Evolutionary conservation across 64 coral and sea anemone species (phyloP), one percentile per base, ranked within the genome.

Genomic region (Astreopora myriophthalma): DNA sequence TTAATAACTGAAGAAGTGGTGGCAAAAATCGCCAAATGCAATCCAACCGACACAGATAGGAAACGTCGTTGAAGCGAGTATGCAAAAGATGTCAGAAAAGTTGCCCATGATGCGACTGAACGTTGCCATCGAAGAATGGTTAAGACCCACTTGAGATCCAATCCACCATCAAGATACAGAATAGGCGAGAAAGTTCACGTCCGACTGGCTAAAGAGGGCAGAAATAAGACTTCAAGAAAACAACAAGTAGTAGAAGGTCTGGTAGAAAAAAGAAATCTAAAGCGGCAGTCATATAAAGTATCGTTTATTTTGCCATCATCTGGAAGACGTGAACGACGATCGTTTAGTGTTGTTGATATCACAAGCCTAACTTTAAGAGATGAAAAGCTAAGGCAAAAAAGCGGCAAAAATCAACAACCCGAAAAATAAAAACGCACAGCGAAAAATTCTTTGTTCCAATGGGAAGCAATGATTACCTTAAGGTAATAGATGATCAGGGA

Each of bases 121-220:
- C 22, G 62, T 28, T 86, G 65, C 63, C 19, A 40, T 51, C 35
- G 13, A 46, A 86, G 83, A 70, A 86, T 86, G 64, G 63, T 69
- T 29, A 70, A 86, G 16, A 7, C 0, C 22, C 61, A 86, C 26
- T 20, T 70, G 48, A 86, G 49, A 70, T 23, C 5, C 9, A 71
- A 71, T 71, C n/a, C n/a, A n/a, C 69, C 69, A 33, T 71, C 29
- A 36, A 33, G 69, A 71, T 71, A 71, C 12, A 14, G 69, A 71
- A 34, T 71, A 11, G 69, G 69, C 0, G 31, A 71, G 69, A 71
- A 71, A 71, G 69, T 71, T 71, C 12, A 71, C 30, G 31, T 37
- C 12, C 28, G 69, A 36, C 29, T 34, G 11, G 14, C 29, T 36
- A 71, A 71, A 71, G n/a, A n/a, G n/a, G n/a, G n/a, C n/a, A n/a